phyloP scores from a whole-genome alignment of 2,113 vertebrate genomes.

The Bufo bufo region DNA sequence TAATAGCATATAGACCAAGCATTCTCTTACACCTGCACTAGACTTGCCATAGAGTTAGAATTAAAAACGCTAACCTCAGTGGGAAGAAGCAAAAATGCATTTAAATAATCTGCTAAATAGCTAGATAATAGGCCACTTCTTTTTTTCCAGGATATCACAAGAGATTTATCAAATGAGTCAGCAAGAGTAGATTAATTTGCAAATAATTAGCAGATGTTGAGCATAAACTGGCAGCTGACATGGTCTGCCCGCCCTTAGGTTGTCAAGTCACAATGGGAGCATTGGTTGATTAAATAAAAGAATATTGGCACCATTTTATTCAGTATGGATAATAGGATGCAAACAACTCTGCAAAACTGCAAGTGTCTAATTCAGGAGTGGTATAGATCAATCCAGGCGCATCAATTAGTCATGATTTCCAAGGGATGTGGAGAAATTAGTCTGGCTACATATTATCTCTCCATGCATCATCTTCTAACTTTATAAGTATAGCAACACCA shows the following conservation, averaged over 20 bases:
- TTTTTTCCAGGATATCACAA: conserved; percentile 2
- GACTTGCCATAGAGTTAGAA: neutral
- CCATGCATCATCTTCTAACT: neutral
- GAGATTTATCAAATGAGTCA: conserved; percentile 42
- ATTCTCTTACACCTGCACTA: neutral
- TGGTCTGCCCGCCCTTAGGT: conserved; percentile 15
- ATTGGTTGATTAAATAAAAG: conserved; percentile 34
- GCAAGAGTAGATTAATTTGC: conserved; percentile 51
- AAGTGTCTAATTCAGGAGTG: neutral
- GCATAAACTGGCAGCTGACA: conserved; percentile 36
- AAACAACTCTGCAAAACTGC: neutral
- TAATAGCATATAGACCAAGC: neutral
- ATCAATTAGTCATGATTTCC: conserved; percentile 9
- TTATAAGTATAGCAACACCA: neutral
- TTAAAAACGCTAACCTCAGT: neutral
- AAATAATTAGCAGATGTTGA: conserved; percentile 55
- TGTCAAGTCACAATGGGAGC: conserved; percentile 47
- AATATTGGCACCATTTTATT: conserved; percentile 33
- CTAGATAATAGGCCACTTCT: conserved; percentile 17
- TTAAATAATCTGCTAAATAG: conserved; percentile 25
- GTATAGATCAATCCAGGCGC: neutral
- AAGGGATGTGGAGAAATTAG: neutral
- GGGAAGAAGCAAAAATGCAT: neutral
- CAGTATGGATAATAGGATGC: conserved; percentile 1
- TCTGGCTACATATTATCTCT: neutral